Evolutionary conservation across 2,113 vertebrate species (phyloP), one percentile per base, ranked within the genome.

Genomic region (Oreotragus oreotragus): DNA sequence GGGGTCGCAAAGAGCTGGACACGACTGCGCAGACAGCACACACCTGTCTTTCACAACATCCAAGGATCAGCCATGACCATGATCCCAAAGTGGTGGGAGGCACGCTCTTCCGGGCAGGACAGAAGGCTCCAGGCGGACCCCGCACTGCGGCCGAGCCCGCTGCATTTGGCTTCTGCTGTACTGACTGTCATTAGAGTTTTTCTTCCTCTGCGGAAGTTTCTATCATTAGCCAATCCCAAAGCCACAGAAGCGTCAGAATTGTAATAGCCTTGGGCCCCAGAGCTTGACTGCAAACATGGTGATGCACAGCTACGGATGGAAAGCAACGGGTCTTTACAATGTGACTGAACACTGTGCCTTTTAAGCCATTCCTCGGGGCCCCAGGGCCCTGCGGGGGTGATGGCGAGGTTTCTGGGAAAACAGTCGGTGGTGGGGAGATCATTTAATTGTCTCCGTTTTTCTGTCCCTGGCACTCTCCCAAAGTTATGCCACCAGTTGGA

Each of bases 71-170:
- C 62, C 11, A 0, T n/a, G 92, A 33, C 13, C 1, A 0, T 33
- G 47, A 19, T 4, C 64, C 3, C 25, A 4, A 9, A 49, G 58
- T 21, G 12, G 0, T 5, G 23, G 89, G 62, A 11, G n/a, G 53
- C 0, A 0, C 5, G 16, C 30, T 60, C 21, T 33, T 16, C 64
- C 43, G 0, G 1, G 14, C 25, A 66, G 66, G 62, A 30, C 10
- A 10, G 16, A 36, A 39, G 95, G 4, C 2, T 3, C 17, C 0
- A n/a, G 27, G 66, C 11, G 2, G 89, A 12, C 28, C 76, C 6
- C 0, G 3, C 27, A 0, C 36, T 19, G 77, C 1, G 49, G 17
- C 39, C 4, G 1, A 0, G 15, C 55, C 25, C 3, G 0, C 58
- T 39, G 28, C 12, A 0, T 33, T 2, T 70, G 55, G 30, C 62